These are phyloP conservation scores for Archips crataeganus DNA, from an alignment of 2,888 invertebrate genomes.

Conservation along the genomic window DNA sequence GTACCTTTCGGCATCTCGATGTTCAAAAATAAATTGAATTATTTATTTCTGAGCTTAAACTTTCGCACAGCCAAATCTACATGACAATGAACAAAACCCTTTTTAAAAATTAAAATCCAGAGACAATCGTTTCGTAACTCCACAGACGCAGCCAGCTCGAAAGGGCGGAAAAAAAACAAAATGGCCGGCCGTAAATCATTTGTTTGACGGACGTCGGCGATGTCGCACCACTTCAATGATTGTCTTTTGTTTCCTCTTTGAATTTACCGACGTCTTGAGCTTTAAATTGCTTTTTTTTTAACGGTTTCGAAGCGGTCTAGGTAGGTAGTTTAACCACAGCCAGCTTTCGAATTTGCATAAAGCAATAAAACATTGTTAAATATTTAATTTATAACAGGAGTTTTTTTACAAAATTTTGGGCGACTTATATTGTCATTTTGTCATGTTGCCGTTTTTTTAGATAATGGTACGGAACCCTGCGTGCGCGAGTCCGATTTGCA, in stretches of 20 bases:
- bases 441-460: no score
- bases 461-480: no score
- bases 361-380: no score
- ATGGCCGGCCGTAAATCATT: conserved; percentile 57
- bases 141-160: conserved; percentile 52
- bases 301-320: neutral
- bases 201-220: conserved; percentile 50
- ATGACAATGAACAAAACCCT: conserved; percentile 10
- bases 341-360: neutral
- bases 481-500: no score
- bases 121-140: conserved; percentile 35
- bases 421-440: no score
- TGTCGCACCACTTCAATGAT: conserved; percentile 30
- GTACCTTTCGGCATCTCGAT: neutral
- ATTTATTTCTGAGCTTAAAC: neutral
- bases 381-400: no score
- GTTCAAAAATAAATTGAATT: neutral
- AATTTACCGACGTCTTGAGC: conserved; percentile 20
- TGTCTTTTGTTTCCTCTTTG: conserved; percentile 13
- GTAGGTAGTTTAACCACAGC: neutral
- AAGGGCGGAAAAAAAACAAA: conserved; percentile 54
- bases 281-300: conserved; percentile 38
- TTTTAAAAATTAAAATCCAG: conserved; percentile 14
- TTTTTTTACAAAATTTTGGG: no score
- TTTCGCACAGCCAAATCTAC: neutral